phyloP scores from a whole-genome alignment of 2,113 vertebrate species.

The Myanophis thanlyinensis region DNA sequence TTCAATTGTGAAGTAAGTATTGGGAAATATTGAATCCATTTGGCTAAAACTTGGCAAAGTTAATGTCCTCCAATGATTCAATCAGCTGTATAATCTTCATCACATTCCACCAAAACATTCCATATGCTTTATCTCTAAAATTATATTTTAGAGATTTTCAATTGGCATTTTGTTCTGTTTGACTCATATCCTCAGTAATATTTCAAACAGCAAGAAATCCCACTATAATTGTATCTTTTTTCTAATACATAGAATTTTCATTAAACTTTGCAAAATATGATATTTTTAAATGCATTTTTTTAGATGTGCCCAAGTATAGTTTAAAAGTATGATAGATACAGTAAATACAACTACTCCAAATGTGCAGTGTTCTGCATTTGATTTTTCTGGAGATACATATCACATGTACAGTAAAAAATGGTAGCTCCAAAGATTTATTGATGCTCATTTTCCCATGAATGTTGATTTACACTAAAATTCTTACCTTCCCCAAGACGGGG shows the following conservation, averaged over 20 bases:
- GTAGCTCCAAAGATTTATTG: background rate
- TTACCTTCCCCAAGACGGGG: background rate
- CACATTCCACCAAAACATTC: background rate
- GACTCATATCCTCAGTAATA: background rate
- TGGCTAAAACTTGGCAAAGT: background rate
- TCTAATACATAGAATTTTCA: background rate
- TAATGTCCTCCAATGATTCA: background rate
- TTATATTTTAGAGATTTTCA: background rate
- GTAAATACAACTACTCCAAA: background rate
- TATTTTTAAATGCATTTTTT: background rate
- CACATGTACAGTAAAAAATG: background rate
- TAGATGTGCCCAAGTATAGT: background rate
- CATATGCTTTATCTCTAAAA: background rate
- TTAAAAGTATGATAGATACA: background rate
- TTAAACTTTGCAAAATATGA: background rate
- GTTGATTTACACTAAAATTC: background rate
- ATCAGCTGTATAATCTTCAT: background rate
- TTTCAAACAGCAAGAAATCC: background rate
- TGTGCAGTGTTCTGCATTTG: background rate
- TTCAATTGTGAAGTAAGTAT: background rate
- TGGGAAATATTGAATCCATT: background rate
- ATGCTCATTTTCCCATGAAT: background rate
- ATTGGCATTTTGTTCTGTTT: background rate
- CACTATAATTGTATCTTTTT: background rate
- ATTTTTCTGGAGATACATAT: background rate